Evolutionary conservation across 2,113 vertebrate species (phyloP).

Genomic region (Dipodomys stephensi): DNA sequence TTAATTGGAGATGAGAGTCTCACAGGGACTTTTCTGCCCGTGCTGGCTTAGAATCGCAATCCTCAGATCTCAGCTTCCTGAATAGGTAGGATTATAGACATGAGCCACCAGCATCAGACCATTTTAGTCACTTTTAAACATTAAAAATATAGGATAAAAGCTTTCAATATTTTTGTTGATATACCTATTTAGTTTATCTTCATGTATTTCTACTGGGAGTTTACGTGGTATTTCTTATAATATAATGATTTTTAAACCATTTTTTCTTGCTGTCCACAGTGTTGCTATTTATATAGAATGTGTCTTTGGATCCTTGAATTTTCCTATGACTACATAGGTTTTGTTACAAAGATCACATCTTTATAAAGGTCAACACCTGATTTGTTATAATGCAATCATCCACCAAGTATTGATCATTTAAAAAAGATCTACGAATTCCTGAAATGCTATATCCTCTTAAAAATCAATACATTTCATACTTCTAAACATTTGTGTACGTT

Average conservation of each 20-base stretch:
- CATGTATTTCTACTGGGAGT: background rate
- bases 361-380: conserved; percentile 11
- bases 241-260: conserved; percentile 32
- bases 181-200: background rate
- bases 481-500: background rate
- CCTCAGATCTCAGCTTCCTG: too few species aligned
- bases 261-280: background rate
- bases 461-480: background rate
- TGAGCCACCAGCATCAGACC: too few species aligned
- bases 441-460: background rate
- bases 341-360: conserved; percentile 29
- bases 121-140: too few species aligned
- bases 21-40: too few species aligned
- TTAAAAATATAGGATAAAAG: too few species aligned
- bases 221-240: background rate
- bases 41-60: too few species aligned
- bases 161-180: too few species aligned
- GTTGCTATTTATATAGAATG: background rate
- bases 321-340: background rate
- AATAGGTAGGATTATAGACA: too few species aligned
- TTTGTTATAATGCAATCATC: background rate
- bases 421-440: background rate
- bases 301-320: background rate
- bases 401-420: background rate
- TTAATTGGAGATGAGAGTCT: too few species aligned